Evolutionary conservation across 1,140 invertebrate species (phyloP), one percentile per base, ranked within the genome.

Genomic region (Sycophaga agraensis): DNA sequence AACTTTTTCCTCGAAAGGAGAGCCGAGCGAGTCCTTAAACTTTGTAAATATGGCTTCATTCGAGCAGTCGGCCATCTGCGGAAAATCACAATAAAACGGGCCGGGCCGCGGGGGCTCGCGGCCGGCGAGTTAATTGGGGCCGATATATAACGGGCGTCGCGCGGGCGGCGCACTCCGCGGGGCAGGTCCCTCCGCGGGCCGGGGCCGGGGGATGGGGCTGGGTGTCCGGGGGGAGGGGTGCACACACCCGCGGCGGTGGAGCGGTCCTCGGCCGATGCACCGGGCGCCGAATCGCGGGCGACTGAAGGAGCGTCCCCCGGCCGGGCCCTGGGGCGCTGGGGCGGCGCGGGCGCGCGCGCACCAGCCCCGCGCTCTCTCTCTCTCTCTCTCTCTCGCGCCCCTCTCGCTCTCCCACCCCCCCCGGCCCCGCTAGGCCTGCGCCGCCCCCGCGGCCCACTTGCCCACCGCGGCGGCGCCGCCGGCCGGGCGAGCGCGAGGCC

Each of bases 241-340:
- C 57, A 42, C 46, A 59, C 57, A 34, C 50, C 50, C 57, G 57
- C 16, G 50, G 57, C 34, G 53, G 19, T 35, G 24, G 28, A 46
- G 43, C 61, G 28, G 37, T 53, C 49, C 54, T 43, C 60, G 45
- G 54, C 26, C 19, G 35, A 62, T 66, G 68, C 68, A 75, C 71
- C 73, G 71, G 71, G 73, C 76, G 77, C 72, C 75, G 75, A 79
- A 79, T 79, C 77, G 77, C 77, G 77, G 73, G 72, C 77, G 77
- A 81, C 78, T 81, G 77, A 79, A 70, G 51, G 28, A 14, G 35
- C 58, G 40, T 51, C 39, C 59, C 37, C 51, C n/a, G 51, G 12
- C 22, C 14, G n/a, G 37, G 19, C 37, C n/a, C 19, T 8, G 12
- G 24, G 6, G 21, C 51, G 65, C 37, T 63, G 60, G 19, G 56